Percentiles rank a stretch among this genome's conserved stretches.
These are phyloP conservation scores for Taenaris catops DNA, from an alignment of 2,888 invertebrate species.

Conservation along the genomic window DNA sequence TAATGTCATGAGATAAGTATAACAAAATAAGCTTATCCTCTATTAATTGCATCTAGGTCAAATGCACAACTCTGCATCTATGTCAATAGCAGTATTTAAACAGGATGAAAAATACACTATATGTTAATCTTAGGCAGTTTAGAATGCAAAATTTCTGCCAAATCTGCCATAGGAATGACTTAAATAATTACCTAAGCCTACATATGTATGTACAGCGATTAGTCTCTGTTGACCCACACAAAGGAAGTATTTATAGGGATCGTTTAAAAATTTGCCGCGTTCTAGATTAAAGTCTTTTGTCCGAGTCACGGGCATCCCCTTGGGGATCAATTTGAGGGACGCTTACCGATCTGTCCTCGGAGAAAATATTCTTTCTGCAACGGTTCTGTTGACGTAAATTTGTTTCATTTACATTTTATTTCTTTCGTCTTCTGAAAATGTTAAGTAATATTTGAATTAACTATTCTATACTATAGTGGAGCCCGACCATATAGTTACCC, in stretches of 20 bases:
- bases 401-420: neutral
- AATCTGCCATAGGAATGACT: too few species aligned
- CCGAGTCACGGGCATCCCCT: conserved; percentile 51
- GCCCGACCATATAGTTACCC: too few species aligned
- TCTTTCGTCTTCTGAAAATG: neutral
- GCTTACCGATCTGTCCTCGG: conserved; percentile 14
- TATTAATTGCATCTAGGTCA: too few species aligned
- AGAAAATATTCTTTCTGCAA: conserved; percentile 14
- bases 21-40: too few species aligned
- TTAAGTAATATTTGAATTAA: neutral
- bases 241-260: conserved; percentile 20
- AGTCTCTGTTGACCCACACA: conserved; percentile 13
- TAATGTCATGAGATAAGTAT: too few species aligned
- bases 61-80: too few species aligned
- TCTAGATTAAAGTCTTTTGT: conserved; percentile 53
- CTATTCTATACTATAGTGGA: too few species aligned
- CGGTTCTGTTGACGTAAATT: conserved; percentile 1
- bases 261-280: conserved; percentile 47
- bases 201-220: neutral
- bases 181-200: too few species aligned
- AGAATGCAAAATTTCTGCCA: too few species aligned
- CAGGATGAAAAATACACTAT: too few species aligned
- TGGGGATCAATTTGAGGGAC: conserved; percentile 29
- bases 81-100: too few species aligned
- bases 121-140: too few species aligned